Base-by-base conservation (phyloP, 2,888 invertebrate genomes). In the Tetheella fluctuosa region DNA sequence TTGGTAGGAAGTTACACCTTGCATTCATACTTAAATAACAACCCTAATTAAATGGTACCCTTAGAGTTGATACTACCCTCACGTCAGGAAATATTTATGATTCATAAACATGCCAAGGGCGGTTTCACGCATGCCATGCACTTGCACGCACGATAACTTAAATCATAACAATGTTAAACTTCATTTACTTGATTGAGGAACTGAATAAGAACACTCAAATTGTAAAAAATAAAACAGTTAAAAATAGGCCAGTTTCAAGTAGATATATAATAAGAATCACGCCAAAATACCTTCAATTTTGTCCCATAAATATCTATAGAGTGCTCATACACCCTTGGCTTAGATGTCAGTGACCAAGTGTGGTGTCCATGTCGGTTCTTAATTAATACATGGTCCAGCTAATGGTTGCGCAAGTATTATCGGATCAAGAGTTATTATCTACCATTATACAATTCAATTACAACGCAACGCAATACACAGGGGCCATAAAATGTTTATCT, bases 51-150 rank as follows among this genome's bases (percentile, higher is more conserved):
- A 79, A 76, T 63, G 69, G 65, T 76, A 77, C 75, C 79, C 77
- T 70, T 68, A 75, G 70, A 77, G 73, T 79, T 77, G 71, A 79
- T 69, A 77, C 66, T 59, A 74, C 74, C 83, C 82, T 80, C 70
- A 74, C 76, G 74, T 73, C 75, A 80, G 75, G 71, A 75, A 77
- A 83, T 84, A 81, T 88, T 90, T 87, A 91, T 81, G 82, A 76
- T 72, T 48, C 48, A 69, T 72, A 76, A 86, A 85, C 90, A 90
- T 83, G 91, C 90, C 69, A 89, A 63, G 74, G 77, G 76, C 48
- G 48, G 64, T 67, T 72, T 71, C 67, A 76, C 73, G 70, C 72
- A 71, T 65, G 67, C 65, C 72, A 70, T 66, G 67, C 65, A 73
- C 63, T 65, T n/a, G n/a, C n/a, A n/a, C n/a, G 67, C 65, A 73